Evolutionary conservation across 64 coral and sea anemone genomes (phyloP).

Genomic region (Actinia tenebrosa): DNA sequence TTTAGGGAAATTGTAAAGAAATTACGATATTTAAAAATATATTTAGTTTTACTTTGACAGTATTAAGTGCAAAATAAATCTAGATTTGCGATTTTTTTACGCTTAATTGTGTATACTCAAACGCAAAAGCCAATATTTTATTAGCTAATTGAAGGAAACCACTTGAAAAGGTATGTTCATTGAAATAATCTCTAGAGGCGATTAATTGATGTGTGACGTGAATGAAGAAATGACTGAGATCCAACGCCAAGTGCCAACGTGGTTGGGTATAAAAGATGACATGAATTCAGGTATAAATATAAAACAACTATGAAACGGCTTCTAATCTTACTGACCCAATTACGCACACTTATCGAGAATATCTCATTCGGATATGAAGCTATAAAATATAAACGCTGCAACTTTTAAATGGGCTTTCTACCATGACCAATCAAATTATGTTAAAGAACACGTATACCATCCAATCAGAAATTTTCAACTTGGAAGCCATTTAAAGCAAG

Average conservation of each 20-base stretch:
- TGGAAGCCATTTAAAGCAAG: background rate
- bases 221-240: background rate
- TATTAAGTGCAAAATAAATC: too few species aligned
- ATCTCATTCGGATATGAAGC: too few species aligned
- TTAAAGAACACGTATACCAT: background rate
- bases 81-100: too few species aligned
- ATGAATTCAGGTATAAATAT: background rate
- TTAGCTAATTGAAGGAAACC: background rate
- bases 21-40: too few species aligned
- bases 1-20: too few species aligned
- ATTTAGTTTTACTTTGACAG: too few species aligned
- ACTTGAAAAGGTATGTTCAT: background rate
- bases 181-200: background rate
- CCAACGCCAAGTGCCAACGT: background rate
- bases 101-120: too few species aligned
- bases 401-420: background rate
- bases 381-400: too few species aligned
- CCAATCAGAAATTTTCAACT: background rate
- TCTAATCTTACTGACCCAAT: too few species aligned
- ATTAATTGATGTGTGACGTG: background rate
- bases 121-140: background rate
- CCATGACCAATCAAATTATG: background rate
- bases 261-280: background rate
- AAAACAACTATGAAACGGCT: too few species aligned
- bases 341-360: too few species aligned